Conservation (phyloP, 2,113 vertebrate species). For the Myotis yumanensis region DNA sequence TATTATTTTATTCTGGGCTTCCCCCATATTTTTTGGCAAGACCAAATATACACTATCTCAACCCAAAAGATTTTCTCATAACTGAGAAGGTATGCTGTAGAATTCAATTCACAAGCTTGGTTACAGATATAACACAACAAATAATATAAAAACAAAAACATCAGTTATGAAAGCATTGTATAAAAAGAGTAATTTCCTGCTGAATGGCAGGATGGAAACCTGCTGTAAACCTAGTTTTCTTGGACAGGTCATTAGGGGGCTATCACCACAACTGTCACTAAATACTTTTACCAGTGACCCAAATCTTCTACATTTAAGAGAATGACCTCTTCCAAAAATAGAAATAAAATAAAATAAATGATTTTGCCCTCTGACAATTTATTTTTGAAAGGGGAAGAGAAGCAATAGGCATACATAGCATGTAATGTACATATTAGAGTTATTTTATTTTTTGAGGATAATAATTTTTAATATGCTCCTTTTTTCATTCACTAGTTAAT, state of each 20-base stretch:
- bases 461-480: background rate
- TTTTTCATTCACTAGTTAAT: background rate
- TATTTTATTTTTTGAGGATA: background rate
- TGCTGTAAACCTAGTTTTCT: conserved; percentile 25
- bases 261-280: conserved; percentile 45
- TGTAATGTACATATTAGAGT: background rate
- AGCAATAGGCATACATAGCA: background rate
- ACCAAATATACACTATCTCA: conserved; percentile 37
- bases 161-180: conserved; percentile 53
- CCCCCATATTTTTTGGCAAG: conserved; percentile 41
- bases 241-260: background rate
- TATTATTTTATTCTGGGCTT: conserved; percentile 42
- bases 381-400: background rate
- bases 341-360: background rate
- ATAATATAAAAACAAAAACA: conserved; percentile 58
- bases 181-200: conserved; percentile 72
- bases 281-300: conserved; percentile 54
- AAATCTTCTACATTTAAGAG: conserved; percentile 19
- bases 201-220: conserved; percentile 41
- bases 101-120: conserved; percentile 69
- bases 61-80: conserved; percentile 46
- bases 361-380: background rate
- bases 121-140: conserved; percentile 46
- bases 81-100: conserved; percentile 27
- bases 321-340: conserved; percentile 19